Base-by-base conservation (phyloP, 2,797 vertebrate species). In the Peromyscus nudipes region DNA sequence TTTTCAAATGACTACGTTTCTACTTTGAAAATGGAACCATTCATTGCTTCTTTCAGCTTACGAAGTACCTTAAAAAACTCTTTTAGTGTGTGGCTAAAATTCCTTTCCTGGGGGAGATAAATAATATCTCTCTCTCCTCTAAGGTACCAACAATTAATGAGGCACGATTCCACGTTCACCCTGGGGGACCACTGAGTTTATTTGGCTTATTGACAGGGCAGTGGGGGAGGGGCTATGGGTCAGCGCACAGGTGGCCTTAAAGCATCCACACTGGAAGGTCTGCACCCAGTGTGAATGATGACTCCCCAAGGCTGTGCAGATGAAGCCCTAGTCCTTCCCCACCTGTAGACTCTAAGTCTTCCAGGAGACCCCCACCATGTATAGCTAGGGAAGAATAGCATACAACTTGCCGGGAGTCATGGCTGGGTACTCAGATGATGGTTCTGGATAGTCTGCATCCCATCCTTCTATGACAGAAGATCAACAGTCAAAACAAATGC, bases 1-100 rank as follows among this genome's bases (percentile, higher is more conserved):
- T 92, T 92, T 96, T 92, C 49, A 91, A 92, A 46, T 3, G 25
- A 67, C 46, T 43, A 77, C 87, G 11, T 87, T 86, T 7, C 83
- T 62, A 65, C 11, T 65, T 65, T 71, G 40, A 55, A 81, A 95
- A 92, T 73, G n/a, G 37, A 92, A 91, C 21, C 60, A 43, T 27
- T 46, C 52, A 9, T 17, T 65, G 23, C 29, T 89, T 77, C 31
- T 21, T 93, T 91, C 46, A 34, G 57, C 21, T 46, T 65, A 31
- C 49, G 21, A 67, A 40, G 25, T 11, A 12, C 16, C 1, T 8
- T 62, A 17, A 19, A 69, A 6, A 23, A 13, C 4, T 23, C 43
- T 34, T 65, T 49, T 46, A 67, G 7, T 23, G 19, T 49, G 43
- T 34, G 49, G 83, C 83, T 67, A n/a, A 85, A 85, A 67, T n/a